Conservation (phyloP, 2,113 vertebrate species). For the Holacanthus passer region DNA sequence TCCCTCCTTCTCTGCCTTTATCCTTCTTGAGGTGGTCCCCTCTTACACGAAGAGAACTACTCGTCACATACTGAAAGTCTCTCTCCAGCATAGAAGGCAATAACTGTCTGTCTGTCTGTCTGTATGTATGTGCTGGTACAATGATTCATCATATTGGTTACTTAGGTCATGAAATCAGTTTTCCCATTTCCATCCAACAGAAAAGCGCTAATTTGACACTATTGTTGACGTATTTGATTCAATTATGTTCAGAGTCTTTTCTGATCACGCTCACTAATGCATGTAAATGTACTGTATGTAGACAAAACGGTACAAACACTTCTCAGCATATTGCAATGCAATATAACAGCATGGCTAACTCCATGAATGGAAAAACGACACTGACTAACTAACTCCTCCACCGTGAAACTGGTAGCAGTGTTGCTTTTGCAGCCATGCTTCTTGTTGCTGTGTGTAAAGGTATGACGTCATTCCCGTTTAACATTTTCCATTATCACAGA, state of each 20-base stretch:
- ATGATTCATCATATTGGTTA: background rate
- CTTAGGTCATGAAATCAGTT: background rate
- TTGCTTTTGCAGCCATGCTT: too few relatives aligned
- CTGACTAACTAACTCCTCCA: too few relatives aligned
- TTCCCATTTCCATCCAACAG: background rate
- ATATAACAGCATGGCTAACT: background rate
- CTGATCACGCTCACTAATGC: background rate
- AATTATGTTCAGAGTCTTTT: background rate
- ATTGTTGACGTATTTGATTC: background rate
- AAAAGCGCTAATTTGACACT: background rate
- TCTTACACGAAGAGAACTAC: background rate
- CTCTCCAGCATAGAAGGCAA: background rate
- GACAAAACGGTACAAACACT: background rate
- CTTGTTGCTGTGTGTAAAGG: too few relatives aligned
- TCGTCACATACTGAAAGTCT: background rate
- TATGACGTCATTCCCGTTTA: too few relatives aligned
- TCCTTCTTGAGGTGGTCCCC: background rate
- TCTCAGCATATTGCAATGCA: background rate
- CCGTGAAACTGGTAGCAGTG: too few relatives aligned
- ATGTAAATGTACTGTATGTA: conserved; percentile 2
- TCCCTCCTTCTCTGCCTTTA: background rate
- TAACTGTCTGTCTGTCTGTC: background rate
- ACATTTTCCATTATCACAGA: too few relatives aligned
- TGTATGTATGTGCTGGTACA: background rate
- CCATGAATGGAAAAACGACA: background rate